Conservation (phyloP, 2,113 vertebrate species). For the Clarias magur region DNA sequence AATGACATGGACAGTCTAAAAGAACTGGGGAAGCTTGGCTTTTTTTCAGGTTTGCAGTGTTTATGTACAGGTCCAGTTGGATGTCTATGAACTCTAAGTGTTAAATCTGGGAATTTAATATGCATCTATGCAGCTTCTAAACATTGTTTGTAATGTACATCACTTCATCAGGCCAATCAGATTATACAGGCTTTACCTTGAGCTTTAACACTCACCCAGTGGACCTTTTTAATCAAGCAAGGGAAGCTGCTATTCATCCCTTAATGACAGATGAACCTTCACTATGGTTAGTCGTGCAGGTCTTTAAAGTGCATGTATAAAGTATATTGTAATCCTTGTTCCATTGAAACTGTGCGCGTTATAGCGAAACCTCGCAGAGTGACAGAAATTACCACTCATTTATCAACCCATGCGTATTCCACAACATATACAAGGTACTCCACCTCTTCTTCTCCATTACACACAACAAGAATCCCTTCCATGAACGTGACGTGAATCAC, state of each 20-base stretch:
- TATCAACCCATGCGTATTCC: too few relatives aligned
- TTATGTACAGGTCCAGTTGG: too few relatives aligned
- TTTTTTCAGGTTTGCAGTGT: too few relatives aligned
- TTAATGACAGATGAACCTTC: background rate
- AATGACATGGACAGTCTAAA: too few relatives aligned
- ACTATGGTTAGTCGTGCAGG: background rate
- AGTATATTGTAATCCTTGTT: background rate
- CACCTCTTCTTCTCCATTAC: too few relatives aligned
- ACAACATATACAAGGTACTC: too few relatives aligned
- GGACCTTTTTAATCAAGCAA: background rate
- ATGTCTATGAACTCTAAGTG: too few relatives aligned
- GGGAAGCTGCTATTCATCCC: background rate
- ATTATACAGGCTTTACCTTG: background rate
- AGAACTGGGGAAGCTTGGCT: too few relatives aligned
- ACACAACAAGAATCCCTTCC: too few relatives aligned
- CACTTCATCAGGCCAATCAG: background rate
- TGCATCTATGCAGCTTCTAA: background rate
- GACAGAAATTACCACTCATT: background rate
- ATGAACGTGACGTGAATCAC: background rate
- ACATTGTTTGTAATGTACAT: background rate
- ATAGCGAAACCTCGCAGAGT: background rate
- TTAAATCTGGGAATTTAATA: too few relatives aligned
- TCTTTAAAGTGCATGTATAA: background rate
- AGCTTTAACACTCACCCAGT: background rate
- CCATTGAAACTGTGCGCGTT: background rate